Evolutionary conservation across 2,888 invertebrate species (phyloP).

Genomic region (Phytoseiulus persimilis): DNA sequence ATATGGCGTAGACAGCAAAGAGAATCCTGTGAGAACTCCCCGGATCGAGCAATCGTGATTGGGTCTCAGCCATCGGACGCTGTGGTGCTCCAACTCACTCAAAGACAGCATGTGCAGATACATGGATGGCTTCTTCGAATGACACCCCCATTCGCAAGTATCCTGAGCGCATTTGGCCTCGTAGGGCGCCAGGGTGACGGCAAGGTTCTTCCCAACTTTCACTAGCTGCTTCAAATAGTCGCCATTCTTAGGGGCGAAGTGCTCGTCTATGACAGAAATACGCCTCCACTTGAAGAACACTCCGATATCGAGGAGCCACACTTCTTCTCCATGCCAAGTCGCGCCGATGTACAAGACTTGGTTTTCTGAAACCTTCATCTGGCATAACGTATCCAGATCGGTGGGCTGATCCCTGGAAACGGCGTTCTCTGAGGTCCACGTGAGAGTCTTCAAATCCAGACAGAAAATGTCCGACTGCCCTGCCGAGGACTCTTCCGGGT

Average conservation of each 20-base stretch:
- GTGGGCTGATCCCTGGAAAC: conserved; percentile 9
- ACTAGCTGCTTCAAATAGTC: not conserved
- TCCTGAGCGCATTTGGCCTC: not conserved
- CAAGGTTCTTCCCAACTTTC: not conserved
- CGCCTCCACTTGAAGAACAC: conserved; percentile 35
- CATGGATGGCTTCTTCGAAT: not conserved
- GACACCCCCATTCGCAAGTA: not conserved
- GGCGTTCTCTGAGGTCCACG: conserved; percentile 24
- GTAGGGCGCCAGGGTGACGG: not conserved
- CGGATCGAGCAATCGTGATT: not conserved
- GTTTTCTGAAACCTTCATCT: conserved; percentile 27
- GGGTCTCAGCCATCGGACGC: conserved; percentile 12
- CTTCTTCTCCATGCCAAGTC: conserved; percentile 36
- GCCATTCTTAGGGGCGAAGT: not conserved
- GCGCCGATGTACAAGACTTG: conserved; percentile 23
- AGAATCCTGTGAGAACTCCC: conserved; percentile 7
- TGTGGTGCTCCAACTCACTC: not conserved
- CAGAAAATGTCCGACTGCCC: conserved; percentile 17
- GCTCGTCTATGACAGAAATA: not conserved
- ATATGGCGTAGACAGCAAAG: not conserved
- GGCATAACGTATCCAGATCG: conserved; percentile 21
- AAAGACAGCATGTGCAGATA: conserved; percentile 8
- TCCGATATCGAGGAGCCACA: conserved; percentile 7
- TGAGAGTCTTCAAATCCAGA: conserved; percentile 7
- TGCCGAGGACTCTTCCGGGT: not conserved